Conservation (phyloP, 2,797 vertebrate species). For the Macroramphosus scolopax region DNA sequence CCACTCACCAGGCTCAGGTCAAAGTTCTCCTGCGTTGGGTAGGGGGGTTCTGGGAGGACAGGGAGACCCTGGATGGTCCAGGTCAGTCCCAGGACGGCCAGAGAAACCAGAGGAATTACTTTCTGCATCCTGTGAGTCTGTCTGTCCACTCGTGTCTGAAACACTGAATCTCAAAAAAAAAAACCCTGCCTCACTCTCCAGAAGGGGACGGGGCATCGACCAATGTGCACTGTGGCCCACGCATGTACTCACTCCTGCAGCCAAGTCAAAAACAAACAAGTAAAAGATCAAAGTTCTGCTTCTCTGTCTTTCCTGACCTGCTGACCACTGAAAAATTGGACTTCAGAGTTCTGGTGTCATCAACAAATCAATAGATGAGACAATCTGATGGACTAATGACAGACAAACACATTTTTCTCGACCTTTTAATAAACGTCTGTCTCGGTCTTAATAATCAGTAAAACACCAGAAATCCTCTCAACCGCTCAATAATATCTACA, state of each 20-base stretch:
- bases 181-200: slow-evolving; percentile 1
- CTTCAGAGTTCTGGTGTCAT: slow-evolving; percentile 33
- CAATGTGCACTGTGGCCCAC: slow-evolving; percentile 19
- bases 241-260: slow-evolving; percentile 11
- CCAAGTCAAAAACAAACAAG: slow-evolving; percentile 61
- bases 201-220: slow-evolving; percentile 26
- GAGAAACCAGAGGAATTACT: slow-evolving; percentile 32
- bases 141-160: slow-evolving; percentile 14
- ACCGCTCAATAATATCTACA: no score
- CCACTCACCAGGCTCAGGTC: slow-evolving; percentile 78
- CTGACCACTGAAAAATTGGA: slow-evolving; percentile 28
- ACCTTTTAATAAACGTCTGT: no score
- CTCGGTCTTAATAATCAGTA: no score
- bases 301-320: slow-evolving; percentile 17
- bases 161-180: slow-evolving; percentile 4
- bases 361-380: slow-evolving; percentile 37
- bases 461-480: no score
- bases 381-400: no score
- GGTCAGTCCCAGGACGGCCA: slow-evolving; percentile 67
- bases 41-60: slow-evolving; percentile 54
- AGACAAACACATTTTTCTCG: neutral
- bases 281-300: slow-evolving; percentile 73
- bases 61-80: slow-evolving; percentile 57
- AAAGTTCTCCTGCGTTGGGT: slow-evolving; percentile 88
- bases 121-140: slow-evolving; percentile 44